A percentile compares a stretch with the other conserved stretches of the same genome.
Conservation (phyloP, 2,888 invertebrate species). For the Xanthorhoe designata region DNA sequence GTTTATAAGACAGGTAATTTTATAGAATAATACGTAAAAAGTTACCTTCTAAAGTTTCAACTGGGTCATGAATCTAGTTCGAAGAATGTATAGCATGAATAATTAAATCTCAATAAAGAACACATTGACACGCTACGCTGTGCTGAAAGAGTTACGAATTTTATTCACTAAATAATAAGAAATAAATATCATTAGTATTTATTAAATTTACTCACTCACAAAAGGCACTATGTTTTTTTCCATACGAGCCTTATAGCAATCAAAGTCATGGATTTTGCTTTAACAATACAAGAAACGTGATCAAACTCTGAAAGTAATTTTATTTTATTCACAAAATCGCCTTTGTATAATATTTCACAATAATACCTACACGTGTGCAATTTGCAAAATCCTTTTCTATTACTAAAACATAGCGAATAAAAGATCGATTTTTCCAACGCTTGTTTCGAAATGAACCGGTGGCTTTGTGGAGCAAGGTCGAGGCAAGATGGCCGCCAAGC, state of each 20-base stretch:
- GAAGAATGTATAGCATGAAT: too few species aligned
- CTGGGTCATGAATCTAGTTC: too few species aligned
- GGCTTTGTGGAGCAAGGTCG: conserved; percentile 81
- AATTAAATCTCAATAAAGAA: too few species aligned
- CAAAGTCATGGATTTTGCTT: conserved; percentile 7
- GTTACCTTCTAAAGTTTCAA: too few species aligned
- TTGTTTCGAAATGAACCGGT: conserved; percentile 73
- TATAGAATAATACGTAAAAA: too few species aligned
- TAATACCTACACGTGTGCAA: background rate
- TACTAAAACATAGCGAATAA: conserved; percentile 49
- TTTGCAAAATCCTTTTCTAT: conserved; percentile 29
- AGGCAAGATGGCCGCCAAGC: conserved; percentile 70
- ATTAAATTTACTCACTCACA: too few species aligned
- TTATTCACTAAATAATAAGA: too few species aligned
- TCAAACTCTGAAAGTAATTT: background rate
- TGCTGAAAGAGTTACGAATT: too few species aligned
- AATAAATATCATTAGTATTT: too few species aligned
- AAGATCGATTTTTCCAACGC: conserved; percentile 71
- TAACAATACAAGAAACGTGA: conserved; percentile 10
- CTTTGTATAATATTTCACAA: background rate
- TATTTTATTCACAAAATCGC: background rate
- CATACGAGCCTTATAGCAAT: background rate
- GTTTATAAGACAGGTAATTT: too few species aligned
- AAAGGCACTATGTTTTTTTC: too few species aligned
- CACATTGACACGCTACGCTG: too few species aligned